These are phyloP conservation scores for Apis mellifera DNA, from an alignment of 1,140 invertebrate genomes.

Conservation along the genomic window Amel_HAv3.1 CM009934.2:10942501-10943000, in stretches of 20 bases:
- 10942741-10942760: slow-evolving; percentile 63
- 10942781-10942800: slow-evolving; percentile 41
- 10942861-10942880: neutral
- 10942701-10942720: slow-evolving; percentile 1
- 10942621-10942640: slow-evolving; percentile 32
- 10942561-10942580: neutral
- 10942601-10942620: neutral
- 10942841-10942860: neutral
- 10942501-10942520: neutral
- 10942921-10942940: neutral
- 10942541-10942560: neutral
- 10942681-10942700: neutral
- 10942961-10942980: neutral
- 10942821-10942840: neutral
- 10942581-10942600: slow-evolving; percentile 26
- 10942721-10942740: slow-evolving; percentile 28
- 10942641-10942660: neutral
- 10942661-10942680: slow-evolving; percentile 1
- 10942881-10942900: neutral
- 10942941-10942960: neutral
- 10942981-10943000: neutral
- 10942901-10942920: neutral
- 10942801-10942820: neutral
- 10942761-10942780: slow-evolving; percentile 63
- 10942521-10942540: neutral